Base-by-base conservation (phyloP, 2,113 vertebrate species). In the human region DNA sequence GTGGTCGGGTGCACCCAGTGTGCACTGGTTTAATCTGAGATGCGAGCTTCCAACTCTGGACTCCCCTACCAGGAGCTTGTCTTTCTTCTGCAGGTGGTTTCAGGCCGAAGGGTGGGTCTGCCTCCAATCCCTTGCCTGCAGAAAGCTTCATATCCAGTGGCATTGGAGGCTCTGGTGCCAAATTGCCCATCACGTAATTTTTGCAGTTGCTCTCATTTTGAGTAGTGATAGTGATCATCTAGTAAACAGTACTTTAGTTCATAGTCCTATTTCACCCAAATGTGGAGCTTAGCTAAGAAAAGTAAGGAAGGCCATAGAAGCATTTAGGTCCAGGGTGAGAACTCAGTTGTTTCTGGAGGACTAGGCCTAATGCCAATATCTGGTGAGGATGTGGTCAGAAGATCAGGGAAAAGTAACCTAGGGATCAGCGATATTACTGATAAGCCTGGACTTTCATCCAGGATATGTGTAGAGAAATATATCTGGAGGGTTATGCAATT, bases 311-410 rank as follows among this genome's bases (percentile, higher is more conserved):
- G 3, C 32, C 18, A 23, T 22, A 68, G 68, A 90, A 90, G 6
- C 23, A n/a, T 9, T 17, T 80, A 38, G 50, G 23, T 82, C 23
- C 23, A 55, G 52, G 92, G n/a, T 14, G 57, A 82, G 59, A 80
- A 84, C 22, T 14, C 85, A 90, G 22, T 78, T 59, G 70, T 94
- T 95, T 95, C 35, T 48, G 12, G 78, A 91, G 61, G n/a, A 8
- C 43, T 64, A 25, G 61, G 12, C 32, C 11, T 13, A 64, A 25
- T 64, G 85, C 61, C 50, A 92, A 0, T 81, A 76, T 61, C 10
- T 78, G 32, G 38, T 82, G 59, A 95, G 81, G 66, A 57, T 93
- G 52, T 91, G 38, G 78, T 91, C 52, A 80, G 86, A 73, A 75
- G 78, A 3, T 93, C 25, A 48, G 43, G 40, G 72, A 78, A 50